Evolutionary conservation across 2,797 vertebrate genomes (phyloP).

Genomic region (Perodicticus potto): DNA sequence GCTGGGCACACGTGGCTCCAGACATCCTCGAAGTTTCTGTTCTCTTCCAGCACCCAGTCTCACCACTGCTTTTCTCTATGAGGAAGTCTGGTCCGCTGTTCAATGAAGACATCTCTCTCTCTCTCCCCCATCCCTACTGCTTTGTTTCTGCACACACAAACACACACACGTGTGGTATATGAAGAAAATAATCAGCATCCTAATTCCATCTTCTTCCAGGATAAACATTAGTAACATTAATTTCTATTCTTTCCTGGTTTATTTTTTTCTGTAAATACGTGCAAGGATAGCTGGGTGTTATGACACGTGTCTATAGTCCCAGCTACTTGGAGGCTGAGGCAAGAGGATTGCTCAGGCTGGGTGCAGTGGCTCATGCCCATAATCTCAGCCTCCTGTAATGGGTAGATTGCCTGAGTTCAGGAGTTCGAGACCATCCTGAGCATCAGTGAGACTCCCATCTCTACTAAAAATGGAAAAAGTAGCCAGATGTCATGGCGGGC

Average conservation of each 20-base stretch:
- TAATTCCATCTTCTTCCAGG: constrained; percentile 17
- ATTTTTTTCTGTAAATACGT: constrained; percentile 25
- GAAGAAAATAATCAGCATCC: neutral
- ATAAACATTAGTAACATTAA: neutral
- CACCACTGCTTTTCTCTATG: neutral
- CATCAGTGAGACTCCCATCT: no score
- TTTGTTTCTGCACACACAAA: neutral
- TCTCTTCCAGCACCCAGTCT: neutral
- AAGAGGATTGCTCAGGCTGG: no score
- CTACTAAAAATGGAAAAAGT: no score
- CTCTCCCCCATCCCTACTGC: neutral
- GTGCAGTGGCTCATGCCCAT: no score
- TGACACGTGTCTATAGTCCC: no score
- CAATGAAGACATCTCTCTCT: neutral
- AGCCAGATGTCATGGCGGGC: no score
- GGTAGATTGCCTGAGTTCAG: no score
- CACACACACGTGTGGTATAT: neutral
- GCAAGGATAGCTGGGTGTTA: neutral
- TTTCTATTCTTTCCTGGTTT: neutral
- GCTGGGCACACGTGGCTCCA: neutral
- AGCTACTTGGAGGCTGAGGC: no score
- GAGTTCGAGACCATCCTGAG: no score
- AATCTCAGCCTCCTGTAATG: no score
- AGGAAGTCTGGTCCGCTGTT: constrained; percentile 38
- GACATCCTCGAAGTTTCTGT: neutral